phyloP scores from a whole-genome alignment of 2,797 vertebrate species.

The Poeciliopsis gracilis region DNA sequence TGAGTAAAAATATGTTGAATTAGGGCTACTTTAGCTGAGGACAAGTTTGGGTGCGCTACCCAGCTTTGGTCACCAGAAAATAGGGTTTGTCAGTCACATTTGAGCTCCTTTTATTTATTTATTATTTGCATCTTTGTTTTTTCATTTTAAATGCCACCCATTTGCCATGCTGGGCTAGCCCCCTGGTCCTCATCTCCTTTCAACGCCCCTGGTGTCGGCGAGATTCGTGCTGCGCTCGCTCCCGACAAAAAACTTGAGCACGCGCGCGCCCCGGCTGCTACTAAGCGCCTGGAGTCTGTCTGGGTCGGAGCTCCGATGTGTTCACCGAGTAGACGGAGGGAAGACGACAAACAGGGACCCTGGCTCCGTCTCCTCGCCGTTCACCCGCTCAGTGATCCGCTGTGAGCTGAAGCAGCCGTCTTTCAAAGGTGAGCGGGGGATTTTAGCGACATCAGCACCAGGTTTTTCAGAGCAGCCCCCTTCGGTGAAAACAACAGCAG shows the following conservation, averaged over 20 bases:
- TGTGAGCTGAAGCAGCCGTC: slow-evolving; percentile 1
- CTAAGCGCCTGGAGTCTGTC: slow-evolving; percentile 10
- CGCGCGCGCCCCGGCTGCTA: slow-evolving; percentile 15
- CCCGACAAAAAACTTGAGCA: slow-evolving; percentile 6
- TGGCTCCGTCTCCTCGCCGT: not conserved
- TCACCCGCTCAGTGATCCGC: not conserved
- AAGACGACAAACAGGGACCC: not conserved
- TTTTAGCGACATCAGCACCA: not conserved
- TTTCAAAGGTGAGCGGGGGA: not conserved
- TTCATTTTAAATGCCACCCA: not conserved
- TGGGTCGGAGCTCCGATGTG: slow-evolving; percentile 9
- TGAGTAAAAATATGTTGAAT: no score
- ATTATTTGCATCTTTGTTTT: not conserved
- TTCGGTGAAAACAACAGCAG: slow-evolving; percentile 23
- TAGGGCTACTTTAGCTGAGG: no score
- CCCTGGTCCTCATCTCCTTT: not conserved
- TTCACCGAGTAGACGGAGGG: slow-evolving; percentile 6
- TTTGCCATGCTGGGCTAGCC: not conserved
- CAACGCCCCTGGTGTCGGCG: not conserved
- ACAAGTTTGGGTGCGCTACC: no score
- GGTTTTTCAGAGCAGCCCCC: not conserved
- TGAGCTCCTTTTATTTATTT: not conserved
- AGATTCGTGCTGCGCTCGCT: slow-evolving; percentile 3
- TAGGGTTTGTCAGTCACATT: no score
- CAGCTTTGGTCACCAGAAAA: no score